Conservation (phyloP, 2,113 vertebrate species). For the Xiphias gladius region DNA sequence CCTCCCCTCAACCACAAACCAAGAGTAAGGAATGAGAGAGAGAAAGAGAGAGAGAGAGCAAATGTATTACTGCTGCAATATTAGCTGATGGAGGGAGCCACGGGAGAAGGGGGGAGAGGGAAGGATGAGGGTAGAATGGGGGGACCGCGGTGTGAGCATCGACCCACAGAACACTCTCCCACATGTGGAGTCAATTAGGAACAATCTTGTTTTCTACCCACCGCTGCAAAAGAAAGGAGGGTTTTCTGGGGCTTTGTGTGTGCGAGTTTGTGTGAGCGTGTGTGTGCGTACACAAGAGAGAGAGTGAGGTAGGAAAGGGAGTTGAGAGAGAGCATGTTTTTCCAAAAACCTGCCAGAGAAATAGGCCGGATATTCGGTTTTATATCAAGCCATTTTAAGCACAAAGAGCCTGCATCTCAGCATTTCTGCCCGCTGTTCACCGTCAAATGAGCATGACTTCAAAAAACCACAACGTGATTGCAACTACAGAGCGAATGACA, state of each 20-base stretch:
- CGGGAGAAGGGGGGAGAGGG: slow-evolving; percentile 48
- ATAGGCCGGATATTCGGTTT: slow-evolving; percentile 72
- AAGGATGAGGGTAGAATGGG: slow-evolving; percentile 67
- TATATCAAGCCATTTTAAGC: slow-evolving; percentile 67
- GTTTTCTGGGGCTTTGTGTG: slow-evolving; percentile 71
- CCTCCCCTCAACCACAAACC: slow-evolving; percentile 78
- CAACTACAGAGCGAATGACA: slow-evolving; percentile 46
- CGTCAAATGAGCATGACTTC: slow-evolving; percentile 65
- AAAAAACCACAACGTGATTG: slow-evolving; percentile 47
- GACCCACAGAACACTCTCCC: slow-evolving; percentile 86
- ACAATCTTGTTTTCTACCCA: slow-evolving; percentile 89
- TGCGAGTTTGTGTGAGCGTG: slow-evolving; percentile 16
- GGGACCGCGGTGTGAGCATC: slow-evolving; percentile 79
- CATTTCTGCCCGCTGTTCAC: slow-evolving; percentile 47
- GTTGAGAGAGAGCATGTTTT: slow-evolving; percentile 67
- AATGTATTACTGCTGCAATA: slow-evolving; percentile 77
- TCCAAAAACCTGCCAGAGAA: slow-evolving; percentile 69
- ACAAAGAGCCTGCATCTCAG: slow-evolving; percentile 57
- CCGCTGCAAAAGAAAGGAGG: slow-evolving; percentile 84
- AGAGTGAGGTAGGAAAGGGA: slow-evolving; percentile 59
- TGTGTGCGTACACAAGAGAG: slow-evolving; percentile 31
- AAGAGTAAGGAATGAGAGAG: slow-evolving; percentile 72
- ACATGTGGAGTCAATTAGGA: slow-evolving; percentile 90
- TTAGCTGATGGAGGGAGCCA: slow-evolving; percentile 75
- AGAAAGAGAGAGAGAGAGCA: slow-evolving; percentile 36